Conservation (phyloP, 1,140 invertebrate species). For the Halesus radiatus region DNA sequence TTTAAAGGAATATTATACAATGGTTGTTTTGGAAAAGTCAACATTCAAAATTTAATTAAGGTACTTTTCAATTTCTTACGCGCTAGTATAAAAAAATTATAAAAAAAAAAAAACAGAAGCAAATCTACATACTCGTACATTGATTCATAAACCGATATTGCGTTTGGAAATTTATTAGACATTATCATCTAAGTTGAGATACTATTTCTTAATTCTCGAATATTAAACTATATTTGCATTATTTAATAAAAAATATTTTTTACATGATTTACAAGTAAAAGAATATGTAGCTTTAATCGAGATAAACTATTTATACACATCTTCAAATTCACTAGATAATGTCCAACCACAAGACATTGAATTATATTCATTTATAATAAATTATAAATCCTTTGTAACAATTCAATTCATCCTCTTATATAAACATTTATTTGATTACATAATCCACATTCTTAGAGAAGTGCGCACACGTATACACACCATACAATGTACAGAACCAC, state of each 20-base stretch:
- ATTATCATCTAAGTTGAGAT: slow-evolving; percentile 27
- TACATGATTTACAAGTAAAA: slow-evolving; percentile 41
- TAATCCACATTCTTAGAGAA: slow-evolving; percentile 21
- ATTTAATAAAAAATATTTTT: slow-evolving; percentile 18
- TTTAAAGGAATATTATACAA: not conserved
- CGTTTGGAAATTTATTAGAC: slow-evolving; percentile 25
- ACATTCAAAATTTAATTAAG: slow-evolving; percentile 13
- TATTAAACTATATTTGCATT: slow-evolving; percentile 25
- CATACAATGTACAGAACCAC: not conserved
- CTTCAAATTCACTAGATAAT: slow-evolving; percentile 36
- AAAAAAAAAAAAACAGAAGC: not conserved
- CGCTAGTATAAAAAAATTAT: not conserved
- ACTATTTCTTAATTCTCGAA: slow-evolving; percentile 3
- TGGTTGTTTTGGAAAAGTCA: not conserved
- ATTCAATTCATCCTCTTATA: not conserved
- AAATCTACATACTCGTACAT: not conserved
- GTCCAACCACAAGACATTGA: slow-evolving; percentile 39
- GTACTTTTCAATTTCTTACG: slow-evolving; percentile 26
- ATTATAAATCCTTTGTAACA: slow-evolving; percentile 19
- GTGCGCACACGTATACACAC: not conserved
- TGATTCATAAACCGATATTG: slow-evolving; percentile 10
- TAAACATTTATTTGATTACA: slow-evolving; percentile 11
- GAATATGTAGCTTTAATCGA: slow-evolving; percentile 37
- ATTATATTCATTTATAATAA: slow-evolving; percentile 23
- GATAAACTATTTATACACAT: slow-evolving; percentile 41